These are phyloP conservation scores for Saturnia japonica DNA, from an alignment of 2,888 invertebrate genomes.

Conservation along the genomic window DNA sequence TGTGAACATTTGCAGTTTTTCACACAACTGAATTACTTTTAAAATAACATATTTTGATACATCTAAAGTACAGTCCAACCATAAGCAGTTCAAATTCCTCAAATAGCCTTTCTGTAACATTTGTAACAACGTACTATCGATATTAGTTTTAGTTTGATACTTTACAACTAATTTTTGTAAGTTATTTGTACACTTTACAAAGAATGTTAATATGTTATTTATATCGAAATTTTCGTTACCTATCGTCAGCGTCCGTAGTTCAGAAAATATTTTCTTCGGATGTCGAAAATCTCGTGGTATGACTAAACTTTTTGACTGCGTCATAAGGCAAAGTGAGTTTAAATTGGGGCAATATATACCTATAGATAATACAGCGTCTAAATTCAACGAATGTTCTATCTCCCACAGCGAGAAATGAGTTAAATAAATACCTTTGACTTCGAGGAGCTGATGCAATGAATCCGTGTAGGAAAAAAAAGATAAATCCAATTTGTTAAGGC, in stretches of 20 bases:
- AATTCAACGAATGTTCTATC: slow-evolving; percentile 65
- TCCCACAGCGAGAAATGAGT: slow-evolving; percentile 76
- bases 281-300: slow-evolving; percentile 61
- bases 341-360: slow-evolving; percentile 72
- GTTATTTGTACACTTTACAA: slow-evolving; percentile 63
- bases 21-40: slow-evolving; percentile 64
- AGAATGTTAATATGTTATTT: slow-evolving; percentile 63
- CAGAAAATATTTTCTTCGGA: slow-evolving; percentile 59
- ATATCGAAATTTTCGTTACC: slow-evolving; percentile 72
- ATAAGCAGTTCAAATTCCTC: slow-evolving; percentile 59
- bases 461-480: slow-evolving; percentile 73
- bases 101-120: slow-evolving; percentile 64
- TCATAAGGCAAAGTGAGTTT: slow-evolving; percentile 65
- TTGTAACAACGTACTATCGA: slow-evolving; percentile 59
- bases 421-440: slow-evolving; percentile 66
- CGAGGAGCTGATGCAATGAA: slow-evolving; percentile 63
- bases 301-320: slow-evolving; percentile 65
- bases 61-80: slow-evolving; percentile 75
- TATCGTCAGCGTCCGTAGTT: slow-evolving; percentile 63
- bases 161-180: slow-evolving; percentile 67
- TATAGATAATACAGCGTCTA: slow-evolving; percentile 64
- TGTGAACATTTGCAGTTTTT: slow-evolving; percentile 62
- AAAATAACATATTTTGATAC: slow-evolving; percentile 66
- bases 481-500: slow-evolving; percentile 63
- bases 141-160: slow-evolving; percentile 68